These are phyloP conservation scores for Clarias laeviceps DNA, from an alignment of 2,797 vertebrate genomes.

Conservation along the genomic window DNA sequence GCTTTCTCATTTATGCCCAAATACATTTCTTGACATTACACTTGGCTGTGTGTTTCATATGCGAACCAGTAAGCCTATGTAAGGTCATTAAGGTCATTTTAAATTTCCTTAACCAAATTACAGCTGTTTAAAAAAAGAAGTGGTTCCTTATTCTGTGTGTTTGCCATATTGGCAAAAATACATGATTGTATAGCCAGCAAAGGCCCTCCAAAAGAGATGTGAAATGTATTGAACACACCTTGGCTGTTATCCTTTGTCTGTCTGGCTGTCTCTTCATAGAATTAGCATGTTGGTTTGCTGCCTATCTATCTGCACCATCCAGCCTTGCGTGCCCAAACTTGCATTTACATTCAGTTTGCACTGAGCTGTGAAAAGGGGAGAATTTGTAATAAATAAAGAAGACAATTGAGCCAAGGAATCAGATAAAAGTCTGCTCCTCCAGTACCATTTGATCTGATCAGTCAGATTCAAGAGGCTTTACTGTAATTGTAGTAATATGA, in stretches of 20 bases:
- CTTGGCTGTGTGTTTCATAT: conserved; percentile 26
- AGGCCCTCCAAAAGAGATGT: conserved; percentile 64
- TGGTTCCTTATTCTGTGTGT: conserved; percentile 68
- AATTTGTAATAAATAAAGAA: neutral
- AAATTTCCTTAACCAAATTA: conserved; percentile 16
- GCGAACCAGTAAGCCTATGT: conserved; percentile 31
- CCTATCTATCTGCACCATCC: conserved; percentile 32
- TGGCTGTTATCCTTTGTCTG: conserved; percentile 16
- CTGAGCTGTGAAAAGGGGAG: conserved; percentile 9
- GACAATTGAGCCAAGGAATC: neutral
- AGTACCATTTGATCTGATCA: conserved; percentile 11
- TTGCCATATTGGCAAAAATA: conserved; percentile 81
- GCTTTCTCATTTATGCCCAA: conserved; percentile 37
- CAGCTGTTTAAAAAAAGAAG: conserved; percentile 48
- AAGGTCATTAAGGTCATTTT: conserved; percentile 23
- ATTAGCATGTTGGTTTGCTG: conserved; percentile 37
- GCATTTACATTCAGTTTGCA: conserved; percentile 34
- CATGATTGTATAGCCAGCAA: conserved; percentile 76
- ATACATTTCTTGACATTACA: conserved; percentile 36
- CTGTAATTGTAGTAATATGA: neutral
- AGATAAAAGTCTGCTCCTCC: neutral
- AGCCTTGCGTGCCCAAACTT: conserved; percentile 26
- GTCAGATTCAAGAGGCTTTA: conserved; percentile 5
- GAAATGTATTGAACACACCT: conserved; percentile 60
- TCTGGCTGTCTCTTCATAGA: conserved; percentile 16